Percentiles rank a stretch among this genome's conserved stretches.
phyloP scores from a whole-genome alignment of 2,797 vertebrate species.

The Ispidina picta region DNA sequence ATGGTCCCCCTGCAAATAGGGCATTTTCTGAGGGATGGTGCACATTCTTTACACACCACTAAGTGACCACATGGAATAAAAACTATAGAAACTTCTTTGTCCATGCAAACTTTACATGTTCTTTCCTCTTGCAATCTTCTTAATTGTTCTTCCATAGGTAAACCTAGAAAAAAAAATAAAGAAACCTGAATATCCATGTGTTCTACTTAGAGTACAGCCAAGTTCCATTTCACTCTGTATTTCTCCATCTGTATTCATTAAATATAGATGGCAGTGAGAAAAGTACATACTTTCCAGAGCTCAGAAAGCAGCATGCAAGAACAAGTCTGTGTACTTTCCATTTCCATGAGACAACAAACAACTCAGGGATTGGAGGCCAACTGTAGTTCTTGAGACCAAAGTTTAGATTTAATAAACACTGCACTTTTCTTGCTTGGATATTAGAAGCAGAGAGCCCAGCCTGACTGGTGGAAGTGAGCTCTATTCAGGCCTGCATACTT shows the following conservation, averaged over 20 bases:
- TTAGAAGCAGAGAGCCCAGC: background rate
- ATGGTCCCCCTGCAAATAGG: slow-evolving; percentile 96
- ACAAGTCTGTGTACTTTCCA: background rate
- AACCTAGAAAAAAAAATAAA: slow-evolving; percentile 76
- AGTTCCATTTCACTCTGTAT: background rate
- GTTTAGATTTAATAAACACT: background rate
- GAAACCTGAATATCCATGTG: background rate
- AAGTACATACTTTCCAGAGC: background rate
- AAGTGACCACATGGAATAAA: slow-evolving; percentile 98
- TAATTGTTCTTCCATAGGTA: slow-evolving; percentile 95
- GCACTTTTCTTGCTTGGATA: background rate
- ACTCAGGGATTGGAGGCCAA: background rate
- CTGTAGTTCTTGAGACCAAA: background rate
- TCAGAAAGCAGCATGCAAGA: background rate
- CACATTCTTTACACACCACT: slow-evolving; percentile 97
- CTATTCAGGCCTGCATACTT: background rate
- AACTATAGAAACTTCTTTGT: slow-evolving; percentile 96
- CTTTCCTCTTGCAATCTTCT: slow-evolving; percentile 94
- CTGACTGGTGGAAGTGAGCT: background rate
- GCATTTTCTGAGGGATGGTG: slow-evolving; percentile 93
- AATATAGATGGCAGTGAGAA: background rate
- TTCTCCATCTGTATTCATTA: background rate
- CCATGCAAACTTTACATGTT: slow-evolving; percentile 99
- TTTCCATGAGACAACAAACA: background rate
- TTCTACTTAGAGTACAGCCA: background rate